Evolutionary conservation across 1,140 invertebrate species (phyloP).

Genomic region (Nylanderia fulva): DNA sequence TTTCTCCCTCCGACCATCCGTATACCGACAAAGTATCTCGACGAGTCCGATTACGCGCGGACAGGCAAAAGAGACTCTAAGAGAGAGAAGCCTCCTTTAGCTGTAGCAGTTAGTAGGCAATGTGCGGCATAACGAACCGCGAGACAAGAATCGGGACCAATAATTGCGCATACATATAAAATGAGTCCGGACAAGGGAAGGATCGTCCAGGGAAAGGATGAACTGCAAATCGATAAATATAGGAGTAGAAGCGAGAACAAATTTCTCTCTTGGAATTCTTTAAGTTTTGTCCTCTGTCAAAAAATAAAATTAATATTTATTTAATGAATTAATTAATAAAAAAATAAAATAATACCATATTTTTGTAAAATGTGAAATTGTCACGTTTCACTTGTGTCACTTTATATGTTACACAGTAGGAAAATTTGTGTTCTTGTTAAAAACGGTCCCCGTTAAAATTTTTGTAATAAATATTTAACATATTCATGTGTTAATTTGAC

Average conservation of each 20-base stretch:
- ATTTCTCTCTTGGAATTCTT: background rate
- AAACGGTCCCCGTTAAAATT: too few relatives aligned
- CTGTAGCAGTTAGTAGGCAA: slow-evolving; percentile 46
- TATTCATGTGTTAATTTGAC: too few relatives aligned
- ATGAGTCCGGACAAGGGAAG: slow-evolving; percentile 58
- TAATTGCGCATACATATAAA: slow-evolving; percentile 80
- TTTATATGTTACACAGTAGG: background rate
- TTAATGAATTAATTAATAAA: too few relatives aligned
- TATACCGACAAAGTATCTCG: slow-evolving; percentile 66
- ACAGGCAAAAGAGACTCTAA: background rate
- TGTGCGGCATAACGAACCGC: slow-evolving; percentile 66
- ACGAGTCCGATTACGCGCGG: slow-evolving; percentile 56
- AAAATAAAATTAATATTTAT: too few relatives aligned
- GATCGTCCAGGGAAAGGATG: slow-evolving; percentile 55
- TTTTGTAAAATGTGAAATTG: background rate
- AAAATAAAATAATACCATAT: background rate
- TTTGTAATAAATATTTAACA: too few relatives aligned
- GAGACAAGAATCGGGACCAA: slow-evolving; percentile 74
- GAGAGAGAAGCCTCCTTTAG: background rate
- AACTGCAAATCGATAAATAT: background rate
- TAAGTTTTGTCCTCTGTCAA: background rate
- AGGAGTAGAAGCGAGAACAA: background rate
- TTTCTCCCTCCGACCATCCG: slow-evolving; percentile 26
- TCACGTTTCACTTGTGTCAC: slow-evolving; percentile 17
- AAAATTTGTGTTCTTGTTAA: too few relatives aligned